phyloP scores from a whole-genome alignment of 1,140 invertebrate genomes.

The Monochamus saltuarius region DNA sequence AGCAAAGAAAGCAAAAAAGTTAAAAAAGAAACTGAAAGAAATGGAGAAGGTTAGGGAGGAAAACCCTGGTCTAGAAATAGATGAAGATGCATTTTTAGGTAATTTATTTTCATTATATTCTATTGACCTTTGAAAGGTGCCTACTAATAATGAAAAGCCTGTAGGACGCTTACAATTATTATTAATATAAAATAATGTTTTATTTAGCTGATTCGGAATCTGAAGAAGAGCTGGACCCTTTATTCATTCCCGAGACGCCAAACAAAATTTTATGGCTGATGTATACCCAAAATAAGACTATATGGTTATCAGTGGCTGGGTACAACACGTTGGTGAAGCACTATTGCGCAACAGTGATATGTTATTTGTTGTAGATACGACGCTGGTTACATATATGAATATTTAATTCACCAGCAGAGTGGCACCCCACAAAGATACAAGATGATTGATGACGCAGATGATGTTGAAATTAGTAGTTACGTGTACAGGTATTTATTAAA shows the following conservation, averaged over 20 bases:
- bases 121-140: too few species aligned
- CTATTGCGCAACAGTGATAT: background rate
- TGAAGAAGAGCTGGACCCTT: slow-evolving; percentile 57
- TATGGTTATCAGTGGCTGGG: slow-evolving; percentile 64
- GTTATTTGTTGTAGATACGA: slow-evolving; percentile 57
- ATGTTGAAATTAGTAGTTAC: slow-evolving; percentile 59
- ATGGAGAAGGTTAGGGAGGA: slow-evolving; percentile 56
- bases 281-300: slow-evolving; percentile 53
- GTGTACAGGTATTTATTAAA: slow-evolving; percentile 53
- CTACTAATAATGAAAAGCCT: too few species aligned
- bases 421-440: slow-evolving; percentile 50
- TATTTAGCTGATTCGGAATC: slow-evolving; percentile 56
- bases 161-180: too few species aligned
- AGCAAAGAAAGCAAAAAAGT: slow-evolving; percentile 55
- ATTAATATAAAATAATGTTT: too few species aligned
- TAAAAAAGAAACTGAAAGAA: slow-evolving; percentile 56
- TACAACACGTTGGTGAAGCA: background rate
- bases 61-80: slow-evolving; percentile 60
- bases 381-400: slow-evolving; percentile 75
- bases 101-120: too few species aligned
- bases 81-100: slow-evolving; percentile 60
- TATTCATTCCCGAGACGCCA: slow-evolving; percentile 59
- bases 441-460: slow-evolving; percentile 55
- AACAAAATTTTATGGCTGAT: slow-evolving; percentile 57
- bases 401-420: slow-evolving; percentile 50